Percentiles rank a stretch among this genome's conserved stretches.
phyloP scores from a whole-genome alignment of 2,113 vertebrate genomes.

The Felis catus region F.catus_Fca126_mat1.0 CM031424.1:78932001-78932500 shows the following conservation, averaged over 20 bases:
- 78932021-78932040: not conserved
- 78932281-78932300: not conserved
- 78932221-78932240: not conserved
- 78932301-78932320: not conserved
- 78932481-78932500: not conserved
- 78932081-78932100: not conserved
- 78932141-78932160: not conserved
- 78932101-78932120: fast-evolving
- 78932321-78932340: not conserved
- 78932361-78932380: not conserved
- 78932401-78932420: not conserved
- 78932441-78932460: not conserved
- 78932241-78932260: not conserved
- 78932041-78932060: not conserved
- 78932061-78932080: not conserved
- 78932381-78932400: not conserved
- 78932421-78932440: not conserved
- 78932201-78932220: not conserved
- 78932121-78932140: not conserved
- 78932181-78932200: not conserved
- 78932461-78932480: not conserved
- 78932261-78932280: not conserved
- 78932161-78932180: not conserved
- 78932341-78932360: not conserved
- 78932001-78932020: not conserved